Conservation (phyloP, 2,888 invertebrate species). For the Linyphia triangularis region DNA sequence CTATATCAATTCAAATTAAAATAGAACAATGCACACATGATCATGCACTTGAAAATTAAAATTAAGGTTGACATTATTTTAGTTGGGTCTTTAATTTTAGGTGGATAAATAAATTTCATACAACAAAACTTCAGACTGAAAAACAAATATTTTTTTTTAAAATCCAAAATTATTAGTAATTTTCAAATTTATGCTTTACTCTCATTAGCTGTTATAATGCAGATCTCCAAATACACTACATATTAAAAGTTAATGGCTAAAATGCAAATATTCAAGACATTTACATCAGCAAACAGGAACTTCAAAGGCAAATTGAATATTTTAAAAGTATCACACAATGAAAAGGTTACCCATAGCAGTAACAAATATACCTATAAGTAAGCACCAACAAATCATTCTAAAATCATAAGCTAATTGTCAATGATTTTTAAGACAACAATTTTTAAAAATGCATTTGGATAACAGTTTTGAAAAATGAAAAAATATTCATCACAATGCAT, state of each 20-base stretch:
- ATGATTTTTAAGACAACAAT: too few species aligned
- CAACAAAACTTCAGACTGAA: too few species aligned
- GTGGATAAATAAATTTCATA: too few species aligned
- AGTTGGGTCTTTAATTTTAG: neutral
- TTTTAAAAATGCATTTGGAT: too few species aligned
- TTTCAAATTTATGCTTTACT: neutral
- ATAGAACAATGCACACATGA: too few species aligned
- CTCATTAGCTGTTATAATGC: slow-evolving; percentile 17
- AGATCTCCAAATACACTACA: slow-evolving; percentile 22
- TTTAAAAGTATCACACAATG: neutral
- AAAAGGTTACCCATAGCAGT: slow-evolving; percentile 34
- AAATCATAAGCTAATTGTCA: too few species aligned
- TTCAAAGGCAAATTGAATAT: slow-evolving; percentile 52
- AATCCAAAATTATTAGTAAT: neutral
- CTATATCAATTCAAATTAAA: neutral
- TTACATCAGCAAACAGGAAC: slow-evolving; percentile 51
- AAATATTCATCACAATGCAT: too few species aligned
- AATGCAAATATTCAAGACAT: slow-evolving; percentile 1
- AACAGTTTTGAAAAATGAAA: too few species aligned
- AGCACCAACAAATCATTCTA: too few species aligned
- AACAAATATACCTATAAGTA: neutral
- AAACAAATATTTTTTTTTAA: neutral
- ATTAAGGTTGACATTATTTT: too few species aligned
- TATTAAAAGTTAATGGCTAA: neutral
- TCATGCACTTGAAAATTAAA: too few species aligned